Base-by-base conservation (phyloP, 2,888 invertebrate genomes). In the Agrenia bidenticulata region DNA sequence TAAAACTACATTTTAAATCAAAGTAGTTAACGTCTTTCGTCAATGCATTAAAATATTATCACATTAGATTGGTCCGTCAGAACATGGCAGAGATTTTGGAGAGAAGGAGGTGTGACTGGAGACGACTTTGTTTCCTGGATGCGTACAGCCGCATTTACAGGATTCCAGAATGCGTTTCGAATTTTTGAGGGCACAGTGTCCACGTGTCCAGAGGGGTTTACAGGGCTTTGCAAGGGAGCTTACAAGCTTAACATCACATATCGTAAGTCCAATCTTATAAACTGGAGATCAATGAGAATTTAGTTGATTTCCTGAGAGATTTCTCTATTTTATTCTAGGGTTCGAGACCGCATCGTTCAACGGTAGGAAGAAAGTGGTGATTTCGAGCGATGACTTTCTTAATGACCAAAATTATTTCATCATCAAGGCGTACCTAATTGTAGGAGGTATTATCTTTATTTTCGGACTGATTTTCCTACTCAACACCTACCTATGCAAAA, bases 51-150 rank as follows among this genome's bases (percentile, higher is more conserved):
- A n/a, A n/a, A n/a, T n/a, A n/a, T 49, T 24, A 11, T 23, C 21
- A 24, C 17, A 45, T 50, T n/a, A 68, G 67, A 39, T 27, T 68
- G 68, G 68, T 39, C 42, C n/a, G 51, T 54, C 15, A 37, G 24
- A 7, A 50, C 45, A 9, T 61, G 58, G 41, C 9, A 19, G 1
- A n/a, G 21, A 11, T 68, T 62, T 54, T 13, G 23, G 17, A 39
- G 45, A n/a, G 15, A 55, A 1, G 32, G 32, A n/a, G 62, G 61
- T 9, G 62, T 64, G 9, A 57, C 57, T 50, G 53, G 27, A 19
- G 59, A 64, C n/a, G 50, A 54, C 2, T 68, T 68, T 45, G 55
- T 59, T 1, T 53, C 27, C 9, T 68, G 68, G 68, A 57, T 67
- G 61, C 23, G 56, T 39, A n/a, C 60, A 1, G 64, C 68, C 39